Percentiles rank a stretch among this genome's conserved stretches.
Conservation (phyloP, 2,888 invertebrate species). For the Diplolepis rosae region DNA sequence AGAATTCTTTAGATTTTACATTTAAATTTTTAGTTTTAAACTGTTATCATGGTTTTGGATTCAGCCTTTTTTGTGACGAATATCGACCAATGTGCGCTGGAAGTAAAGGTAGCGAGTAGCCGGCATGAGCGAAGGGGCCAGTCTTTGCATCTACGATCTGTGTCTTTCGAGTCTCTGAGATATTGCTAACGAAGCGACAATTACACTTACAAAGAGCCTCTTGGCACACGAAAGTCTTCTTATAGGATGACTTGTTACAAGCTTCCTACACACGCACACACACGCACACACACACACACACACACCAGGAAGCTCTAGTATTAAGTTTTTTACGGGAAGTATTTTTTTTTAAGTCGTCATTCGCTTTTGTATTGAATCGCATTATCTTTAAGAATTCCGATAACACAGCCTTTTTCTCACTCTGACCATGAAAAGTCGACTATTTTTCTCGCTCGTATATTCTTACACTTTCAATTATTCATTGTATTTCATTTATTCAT, state of each 20-base stretch:
- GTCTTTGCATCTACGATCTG: conserved; percentile 71
- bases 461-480: background rate
- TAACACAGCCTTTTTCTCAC: conserved; percentile 28
- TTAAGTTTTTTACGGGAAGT: conserved; percentile 46
- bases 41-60: too few species aligned
- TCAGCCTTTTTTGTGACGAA: too few species aligned
- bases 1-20: background rate
- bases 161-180: conserved; percentile 68
- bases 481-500: background rate
- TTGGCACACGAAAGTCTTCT: background rate
- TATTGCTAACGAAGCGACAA: conserved; percentile 40
- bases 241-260: too few species aligned
- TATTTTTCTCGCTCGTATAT: conserved; percentile 19
- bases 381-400: conserved; percentile 23
- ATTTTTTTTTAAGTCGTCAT: conserved; percentile 41
- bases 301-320: conserved; percentile 41
- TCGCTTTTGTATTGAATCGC: conserved; percentile 32
- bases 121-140: conserved; percentile 74
- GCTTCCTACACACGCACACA: background rate
- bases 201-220: conserved; percentile 46
- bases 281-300: conserved; percentile 9
- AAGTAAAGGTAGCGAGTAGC: conserved; percentile 61
- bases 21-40: conserved; percentile 26
- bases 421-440: conserved; percentile 42
- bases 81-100: conserved; percentile 36